A percentile compares a stretch with the other conserved stretches of the same genome.
Evolutionary conservation across 2,888 invertebrate genomes (phyloP).

Genomic region (Acheta domesticus): DNA sequence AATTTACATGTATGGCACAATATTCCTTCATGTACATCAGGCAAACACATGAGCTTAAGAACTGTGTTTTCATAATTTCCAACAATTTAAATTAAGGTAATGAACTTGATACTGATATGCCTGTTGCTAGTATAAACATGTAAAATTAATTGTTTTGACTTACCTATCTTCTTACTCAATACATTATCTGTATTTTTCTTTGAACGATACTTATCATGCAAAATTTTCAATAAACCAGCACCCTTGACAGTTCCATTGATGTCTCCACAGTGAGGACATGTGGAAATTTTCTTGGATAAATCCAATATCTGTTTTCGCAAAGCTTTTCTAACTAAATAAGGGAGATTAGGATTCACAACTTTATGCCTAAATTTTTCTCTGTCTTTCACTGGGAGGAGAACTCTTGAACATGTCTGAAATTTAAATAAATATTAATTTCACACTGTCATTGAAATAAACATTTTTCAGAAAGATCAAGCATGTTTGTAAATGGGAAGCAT

Average conservation of each 20-base stretch:
- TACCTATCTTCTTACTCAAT: constrained; percentile 18
- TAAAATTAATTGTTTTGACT: background rate
- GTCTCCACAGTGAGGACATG: constrained; percentile 79
- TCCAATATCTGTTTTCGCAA: constrained; percentile 79
- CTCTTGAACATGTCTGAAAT: constrained; percentile 67
- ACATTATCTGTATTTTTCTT: constrained; percentile 66
- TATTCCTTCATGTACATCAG: no score
- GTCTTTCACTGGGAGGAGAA: constrained; percentile 70
- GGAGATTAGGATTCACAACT: constrained; percentile 74
- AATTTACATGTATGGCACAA: no score
- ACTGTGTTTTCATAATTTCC: no score
- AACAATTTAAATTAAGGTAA: no score
- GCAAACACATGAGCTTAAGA: no score
- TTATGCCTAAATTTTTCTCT: constrained; percentile 67
- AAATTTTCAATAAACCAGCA: constrained; percentile 83
- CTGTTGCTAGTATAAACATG: no score
- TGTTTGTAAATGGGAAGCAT: constrained; percentile 7
- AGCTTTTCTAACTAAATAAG: constrained; percentile 80
- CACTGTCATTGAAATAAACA: constrained; percentile 20
- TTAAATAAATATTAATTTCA: constrained; percentile 20
- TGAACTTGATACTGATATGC: no score
- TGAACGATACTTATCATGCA: constrained; percentile 81
- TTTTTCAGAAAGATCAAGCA: constrained; percentile 18
- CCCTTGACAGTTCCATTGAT: constrained; percentile 92
- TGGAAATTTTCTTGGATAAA: constrained; percentile 78